A percentile compares a stretch with the other conserved stretches of the same genome.
Conservation (phyloP, 2,797 vertebrate genomes). For the Trachops cirrhosus region DNA sequence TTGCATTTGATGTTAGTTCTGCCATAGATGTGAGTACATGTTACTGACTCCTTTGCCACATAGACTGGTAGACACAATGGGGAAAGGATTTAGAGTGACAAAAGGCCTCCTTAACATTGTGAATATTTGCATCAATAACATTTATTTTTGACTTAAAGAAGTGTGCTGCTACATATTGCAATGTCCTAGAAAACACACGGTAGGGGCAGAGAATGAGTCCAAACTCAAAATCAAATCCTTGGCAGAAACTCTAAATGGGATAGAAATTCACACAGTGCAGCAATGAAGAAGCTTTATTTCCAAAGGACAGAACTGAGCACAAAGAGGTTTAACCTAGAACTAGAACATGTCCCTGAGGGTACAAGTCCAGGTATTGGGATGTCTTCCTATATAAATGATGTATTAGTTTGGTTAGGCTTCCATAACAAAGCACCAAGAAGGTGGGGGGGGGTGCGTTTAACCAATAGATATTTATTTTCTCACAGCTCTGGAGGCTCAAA, state of each 20-base stretch:
- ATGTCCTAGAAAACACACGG: background rate
- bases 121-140: background rate
- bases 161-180: background rate
- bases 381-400: background rate
- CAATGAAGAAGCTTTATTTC: background rate
- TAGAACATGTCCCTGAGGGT: background rate
- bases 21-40: background rate
- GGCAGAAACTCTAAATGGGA: background rate
- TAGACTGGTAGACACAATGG: background rate
- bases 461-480: background rate
- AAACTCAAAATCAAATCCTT: background rate
- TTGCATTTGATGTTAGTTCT: background rate
- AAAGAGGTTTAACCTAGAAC: background rate
- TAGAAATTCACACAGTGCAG: background rate
- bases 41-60: background rate
- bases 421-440: background rate
- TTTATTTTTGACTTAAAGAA: background rate
- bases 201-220: background rate
- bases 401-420: background rate
- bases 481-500: no score
- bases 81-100: background rate
- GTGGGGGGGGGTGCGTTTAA: background rate
- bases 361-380: background rate
- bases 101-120: background rate
- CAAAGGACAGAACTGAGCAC: background rate